Conservation (phyloP, 2,888 invertebrate genomes). For the Euspilapteryx auroguttella region DNA sequence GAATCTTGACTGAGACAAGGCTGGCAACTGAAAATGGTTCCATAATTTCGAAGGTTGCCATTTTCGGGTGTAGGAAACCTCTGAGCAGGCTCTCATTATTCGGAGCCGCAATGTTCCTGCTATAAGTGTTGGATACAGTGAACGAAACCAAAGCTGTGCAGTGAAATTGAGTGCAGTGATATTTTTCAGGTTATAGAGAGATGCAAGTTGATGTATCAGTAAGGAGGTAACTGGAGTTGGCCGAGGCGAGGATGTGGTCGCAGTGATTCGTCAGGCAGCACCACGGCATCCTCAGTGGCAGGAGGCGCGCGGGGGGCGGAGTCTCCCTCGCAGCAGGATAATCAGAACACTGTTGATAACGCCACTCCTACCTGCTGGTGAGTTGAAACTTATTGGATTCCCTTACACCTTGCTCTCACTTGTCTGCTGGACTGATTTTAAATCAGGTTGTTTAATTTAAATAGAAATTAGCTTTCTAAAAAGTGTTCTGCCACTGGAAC, state of each 20-base stretch:
- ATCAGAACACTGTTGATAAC: conserved; percentile 56
- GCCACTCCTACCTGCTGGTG: conserved; percentile 55
- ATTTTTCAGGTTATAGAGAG: conserved; percentile 34
- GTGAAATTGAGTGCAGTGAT: conserved; percentile 15
- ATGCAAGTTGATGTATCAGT: conserved; percentile 52
- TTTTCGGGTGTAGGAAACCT: too few species aligned
- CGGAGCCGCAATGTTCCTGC: too few species aligned
- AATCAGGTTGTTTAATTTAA: too few species aligned
- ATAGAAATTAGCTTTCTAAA: too few species aligned
- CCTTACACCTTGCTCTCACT: too few species aligned
- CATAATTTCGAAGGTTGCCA: conserved; percentile 47
- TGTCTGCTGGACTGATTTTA: too few species aligned
- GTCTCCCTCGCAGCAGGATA: conserved; percentile 61
- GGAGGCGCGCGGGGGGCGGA: conserved; percentile 58
- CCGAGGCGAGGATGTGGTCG: conserved; percentile 18
- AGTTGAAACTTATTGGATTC: too few species aligned
- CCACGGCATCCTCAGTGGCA: conserved; percentile 57
- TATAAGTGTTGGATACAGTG: too few species aligned
- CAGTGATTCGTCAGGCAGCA: conserved; percentile 17
- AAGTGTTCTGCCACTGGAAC: too few species aligned
- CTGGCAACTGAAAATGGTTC: too few species aligned
- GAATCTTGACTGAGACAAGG: too few species aligned
- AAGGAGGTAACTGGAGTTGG: conserved; percentile 57
- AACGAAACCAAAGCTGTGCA: conserved; percentile 1
- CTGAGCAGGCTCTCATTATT: too few species aligned